phyloP scores from a whole-genome alignment of 2,888 invertebrate genomes.

The Dioctria rufipes region DNA sequence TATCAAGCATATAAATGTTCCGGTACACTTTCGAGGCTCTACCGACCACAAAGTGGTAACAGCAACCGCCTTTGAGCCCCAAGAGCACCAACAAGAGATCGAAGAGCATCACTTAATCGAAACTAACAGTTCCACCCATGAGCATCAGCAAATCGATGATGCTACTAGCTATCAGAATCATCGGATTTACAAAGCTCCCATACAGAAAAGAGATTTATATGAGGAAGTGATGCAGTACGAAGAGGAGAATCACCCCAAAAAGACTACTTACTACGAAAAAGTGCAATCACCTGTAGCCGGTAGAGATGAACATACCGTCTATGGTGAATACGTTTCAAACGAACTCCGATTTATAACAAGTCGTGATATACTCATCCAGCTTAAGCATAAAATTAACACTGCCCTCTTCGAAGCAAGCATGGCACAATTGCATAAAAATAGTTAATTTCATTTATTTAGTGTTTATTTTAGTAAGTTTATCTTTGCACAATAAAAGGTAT shows the following conservation, averaged over 20 bases:
- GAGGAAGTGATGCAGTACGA: constrained; percentile 60
- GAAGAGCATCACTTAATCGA: constrained; percentile 24
- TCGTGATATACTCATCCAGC: constrained; percentile 74
- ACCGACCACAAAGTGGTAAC: constrained; percentile 26
- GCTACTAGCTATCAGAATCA: constrained; percentile 7
- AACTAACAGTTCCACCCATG: neutral
- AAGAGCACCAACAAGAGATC: constrained; percentile 25
- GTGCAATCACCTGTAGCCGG: constrained; percentile 59
- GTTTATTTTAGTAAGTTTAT: neutral
- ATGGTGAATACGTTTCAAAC: constrained; percentile 76
- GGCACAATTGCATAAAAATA: constrained; percentile 72
- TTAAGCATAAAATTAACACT: constrained; percentile 77
- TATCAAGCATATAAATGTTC: constrained; percentile 62
- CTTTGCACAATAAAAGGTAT: neutral
- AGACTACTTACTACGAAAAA: constrained; percentile 29
- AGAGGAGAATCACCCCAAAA: constrained; percentile 51
- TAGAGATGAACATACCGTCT: constrained; percentile 75
- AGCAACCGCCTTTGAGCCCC: constrained; percentile 6
- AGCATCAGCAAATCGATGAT: constrained; percentile 27
- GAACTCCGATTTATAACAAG: constrained; percentile 75
- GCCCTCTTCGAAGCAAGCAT: constrained; percentile 77
- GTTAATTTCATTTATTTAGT: constrained; percentile 1
- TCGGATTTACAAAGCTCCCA: constrained; percentile 54
- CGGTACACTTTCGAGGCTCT: constrained; percentile 25
- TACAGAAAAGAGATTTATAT: constrained; percentile 53